phyloP scores from a whole-genome alignment of 2,113 vertebrate genomes.

The Percopsis transmontana region DNA sequence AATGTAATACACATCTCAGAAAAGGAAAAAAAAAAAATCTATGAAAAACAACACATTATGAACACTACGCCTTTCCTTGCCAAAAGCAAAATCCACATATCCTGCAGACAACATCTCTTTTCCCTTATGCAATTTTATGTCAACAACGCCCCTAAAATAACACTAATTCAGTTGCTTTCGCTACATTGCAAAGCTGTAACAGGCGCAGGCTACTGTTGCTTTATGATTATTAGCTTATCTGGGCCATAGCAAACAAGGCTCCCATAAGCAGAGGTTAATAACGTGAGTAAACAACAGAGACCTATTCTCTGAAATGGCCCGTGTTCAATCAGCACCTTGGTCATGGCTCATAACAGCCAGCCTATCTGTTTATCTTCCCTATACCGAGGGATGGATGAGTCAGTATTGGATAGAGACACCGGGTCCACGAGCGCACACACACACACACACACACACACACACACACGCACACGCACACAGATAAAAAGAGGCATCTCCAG shows the following conservation, averaged over 20 bases:
- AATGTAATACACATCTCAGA: no score
- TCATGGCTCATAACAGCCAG: slow-evolving; percentile 1
- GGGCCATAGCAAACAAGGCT: background rate
- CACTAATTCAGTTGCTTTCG: background rate
- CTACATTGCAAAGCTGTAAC: background rate
- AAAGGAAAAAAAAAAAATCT: no score
- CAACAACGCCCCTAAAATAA: background rate
- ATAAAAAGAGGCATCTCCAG: background rate
- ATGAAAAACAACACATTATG: no score
- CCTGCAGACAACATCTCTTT: no score
- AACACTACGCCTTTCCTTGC: no score
- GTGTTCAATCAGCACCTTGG: background rate
- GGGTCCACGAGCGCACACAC: background rate
- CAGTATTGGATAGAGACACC: background rate
- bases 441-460: slow-evolving; percentile 5
- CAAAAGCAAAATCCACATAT: no score
- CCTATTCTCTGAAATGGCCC: background rate
- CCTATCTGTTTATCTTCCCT: background rate
- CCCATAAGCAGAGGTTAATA: background rate
- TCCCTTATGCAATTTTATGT: no score
- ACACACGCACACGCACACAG: slow-evolving; percentile 9
- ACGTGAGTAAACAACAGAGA: background rate
- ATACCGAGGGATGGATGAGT: background rate
- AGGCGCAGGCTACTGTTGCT: background rate
- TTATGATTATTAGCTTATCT: background rate